Conservation (phyloP, 2,888 invertebrate species). For the Phania funesta region DNA sequence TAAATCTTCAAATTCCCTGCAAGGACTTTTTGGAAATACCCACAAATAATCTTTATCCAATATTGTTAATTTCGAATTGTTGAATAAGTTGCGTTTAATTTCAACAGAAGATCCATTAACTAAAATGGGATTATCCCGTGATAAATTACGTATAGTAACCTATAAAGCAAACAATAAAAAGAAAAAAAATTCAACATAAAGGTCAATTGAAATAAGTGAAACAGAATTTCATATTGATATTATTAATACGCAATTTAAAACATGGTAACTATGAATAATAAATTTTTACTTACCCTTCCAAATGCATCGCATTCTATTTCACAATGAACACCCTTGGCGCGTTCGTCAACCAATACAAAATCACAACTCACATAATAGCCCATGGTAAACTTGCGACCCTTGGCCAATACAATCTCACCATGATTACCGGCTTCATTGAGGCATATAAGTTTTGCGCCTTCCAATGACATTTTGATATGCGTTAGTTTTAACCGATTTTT, state of each 20-base stretch:
- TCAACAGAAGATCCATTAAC: slow-evolving; percentile 73
- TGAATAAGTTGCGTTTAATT: slow-evolving; percentile 73
- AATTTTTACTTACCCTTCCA: slow-evolving; percentile 76
- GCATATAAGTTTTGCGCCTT: slow-evolving; percentile 76
- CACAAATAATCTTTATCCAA: slow-evolving; percentile 76
- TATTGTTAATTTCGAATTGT: slow-evolving; percentile 74
- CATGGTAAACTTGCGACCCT: slow-evolving; percentile 76
- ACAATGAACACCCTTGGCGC: slow-evolving; percentile 75
- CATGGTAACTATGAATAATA: neutral
- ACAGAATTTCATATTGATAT: neutral
- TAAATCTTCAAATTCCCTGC: slow-evolving; percentile 55
- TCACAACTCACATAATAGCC: slow-evolving; percentile 77
- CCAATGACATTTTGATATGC: slow-evolving; percentile 73
- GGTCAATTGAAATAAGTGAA: neutral
- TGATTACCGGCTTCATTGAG: slow-evolving; percentile 69
- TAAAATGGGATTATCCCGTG: slow-evolving; percentile 71
- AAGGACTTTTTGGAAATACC: slow-evolving; percentile 70
- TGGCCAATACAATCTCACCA: slow-evolving; percentile 68
- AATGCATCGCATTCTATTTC: slow-evolving; percentile 78
- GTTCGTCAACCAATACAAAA: slow-evolving; percentile 72
- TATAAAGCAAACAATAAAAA: slow-evolving; percentile 58
- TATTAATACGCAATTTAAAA: slow-evolving; percentile 4
- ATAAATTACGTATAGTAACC: slow-evolving; percentile 77
- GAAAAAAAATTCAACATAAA: neutral
- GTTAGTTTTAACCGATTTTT: slow-evolving; percentile 8